Conservation (phyloP, 2,888 invertebrate genomes). For the Dryobota labecula region DNA sequence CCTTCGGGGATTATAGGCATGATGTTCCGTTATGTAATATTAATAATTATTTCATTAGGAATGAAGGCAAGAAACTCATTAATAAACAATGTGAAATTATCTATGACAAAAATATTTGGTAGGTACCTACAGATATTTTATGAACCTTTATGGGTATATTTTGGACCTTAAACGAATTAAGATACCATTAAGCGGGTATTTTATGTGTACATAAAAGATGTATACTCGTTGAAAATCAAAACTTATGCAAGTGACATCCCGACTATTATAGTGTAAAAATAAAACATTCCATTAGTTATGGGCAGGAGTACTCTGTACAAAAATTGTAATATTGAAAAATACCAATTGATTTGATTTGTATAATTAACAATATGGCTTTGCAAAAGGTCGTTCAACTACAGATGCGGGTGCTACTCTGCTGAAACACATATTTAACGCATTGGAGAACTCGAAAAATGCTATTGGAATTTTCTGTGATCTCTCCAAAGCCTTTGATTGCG, state of each 20-base stretch:
- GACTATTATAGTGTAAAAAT: slow-evolving; percentile 11
- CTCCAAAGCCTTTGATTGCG: too few species aligned
- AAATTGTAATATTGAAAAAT: background rate
- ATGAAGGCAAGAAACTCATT: background rate
- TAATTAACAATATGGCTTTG: too few species aligned
- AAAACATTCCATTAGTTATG: slow-evolving; percentile 39
- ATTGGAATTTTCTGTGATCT: too few species aligned
- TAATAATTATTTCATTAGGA: too few species aligned
- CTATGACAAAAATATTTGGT: background rate
- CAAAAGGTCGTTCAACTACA: too few species aligned
- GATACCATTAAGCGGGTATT: background rate
- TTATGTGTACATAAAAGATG: background rate
- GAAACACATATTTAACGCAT: too few species aligned
- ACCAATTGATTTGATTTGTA: background rate
- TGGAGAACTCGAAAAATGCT: too few species aligned
- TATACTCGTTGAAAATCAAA: background rate
- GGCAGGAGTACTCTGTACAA: slow-evolving; percentile 7
- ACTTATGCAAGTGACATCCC: background rate
- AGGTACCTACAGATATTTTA: background rate
- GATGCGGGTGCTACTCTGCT: too few species aligned
- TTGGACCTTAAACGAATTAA: too few species aligned
- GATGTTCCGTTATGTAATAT: too few species aligned
- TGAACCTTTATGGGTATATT: background rate
- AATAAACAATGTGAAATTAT: background rate
- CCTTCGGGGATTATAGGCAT: too few species aligned